Conservation (phyloP, 92 coral and sea anemone species). For the Isaurus tuberculatus region DNA sequence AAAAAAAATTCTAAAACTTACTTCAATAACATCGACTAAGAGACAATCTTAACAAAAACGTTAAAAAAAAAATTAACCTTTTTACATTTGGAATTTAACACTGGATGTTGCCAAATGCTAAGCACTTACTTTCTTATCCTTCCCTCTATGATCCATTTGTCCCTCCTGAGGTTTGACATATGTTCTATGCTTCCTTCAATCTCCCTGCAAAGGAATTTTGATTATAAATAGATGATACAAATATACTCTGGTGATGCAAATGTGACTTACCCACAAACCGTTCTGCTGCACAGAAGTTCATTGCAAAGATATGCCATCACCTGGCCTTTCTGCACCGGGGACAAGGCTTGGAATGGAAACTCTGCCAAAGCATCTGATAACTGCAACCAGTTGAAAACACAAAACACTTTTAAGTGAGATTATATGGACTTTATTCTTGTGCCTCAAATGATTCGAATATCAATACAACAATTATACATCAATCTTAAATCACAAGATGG, state of each 20-base stretch:
- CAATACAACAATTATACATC: too few relatives aligned
- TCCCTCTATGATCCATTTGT: slow-evolving; percentile 98
- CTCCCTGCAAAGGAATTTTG: slow-evolving; percentile 65
- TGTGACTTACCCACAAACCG: slow-evolving; percentile 76
- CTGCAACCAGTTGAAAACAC: slow-evolving; percentile 50
- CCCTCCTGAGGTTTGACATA: slow-evolving; percentile 93
- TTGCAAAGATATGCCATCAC: slow-evolving; percentile 88
- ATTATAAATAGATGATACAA: neutral
- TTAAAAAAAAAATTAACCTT: too few relatives aligned
- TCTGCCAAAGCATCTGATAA: slow-evolving; percentile 85
- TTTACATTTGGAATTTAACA: neutral
- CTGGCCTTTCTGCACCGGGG: slow-evolving; percentile 83
- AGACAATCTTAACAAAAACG: too few relatives aligned
- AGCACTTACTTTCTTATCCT: slow-evolving; percentile 90
- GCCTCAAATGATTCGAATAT: too few relatives aligned
- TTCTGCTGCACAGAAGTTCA: slow-evolving; percentile 92
- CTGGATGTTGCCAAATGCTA: neutral
- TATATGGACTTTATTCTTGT: too few relatives aligned
- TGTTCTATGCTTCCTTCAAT: slow-evolving; percentile 93
- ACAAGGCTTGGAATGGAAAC: slow-evolving; percentile 88
- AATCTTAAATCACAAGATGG: too few relatives aligned
- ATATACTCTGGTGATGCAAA: neutral
- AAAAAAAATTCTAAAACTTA: too few relatives aligned
- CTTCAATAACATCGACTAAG: too few relatives aligned
- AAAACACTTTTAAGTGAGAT: neutral